Evolutionary conservation across 2,797 vertebrate genomes (phyloP).

Genomic region (Melanotaenia parkinsoni): DNA sequence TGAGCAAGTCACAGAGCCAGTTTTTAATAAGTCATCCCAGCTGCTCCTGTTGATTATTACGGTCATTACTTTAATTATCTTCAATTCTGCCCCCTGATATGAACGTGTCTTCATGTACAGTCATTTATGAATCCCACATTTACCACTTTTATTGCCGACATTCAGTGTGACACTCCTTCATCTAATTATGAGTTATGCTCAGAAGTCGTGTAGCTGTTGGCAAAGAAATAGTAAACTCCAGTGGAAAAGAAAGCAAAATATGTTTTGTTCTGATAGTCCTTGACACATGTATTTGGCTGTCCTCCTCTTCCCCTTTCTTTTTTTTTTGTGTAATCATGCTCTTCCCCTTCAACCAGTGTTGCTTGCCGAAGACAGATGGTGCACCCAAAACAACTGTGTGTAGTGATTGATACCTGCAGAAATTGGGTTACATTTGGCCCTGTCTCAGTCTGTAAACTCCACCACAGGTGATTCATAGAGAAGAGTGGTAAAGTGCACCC

Average conservation of each 20-base stretch:
- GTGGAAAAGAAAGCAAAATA: constrained; percentile 54
- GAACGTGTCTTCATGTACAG: constrained; percentile 64
- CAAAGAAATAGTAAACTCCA: constrained; percentile 53
- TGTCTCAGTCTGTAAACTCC: constrained; percentile 77
- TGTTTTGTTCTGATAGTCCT: constrained; percentile 63
- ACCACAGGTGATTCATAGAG: constrained; percentile 79
- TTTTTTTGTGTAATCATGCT: constrained; percentile 39
- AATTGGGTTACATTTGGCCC: constrained; percentile 85
- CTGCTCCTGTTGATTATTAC: constrained; percentile 82
- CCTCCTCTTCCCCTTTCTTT: constrained; percentile 30
- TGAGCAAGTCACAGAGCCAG: constrained; percentile 74
- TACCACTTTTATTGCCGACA: constrained; percentile 67
- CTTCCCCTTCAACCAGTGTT: constrained; percentile 64
- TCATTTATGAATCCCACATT: constrained; percentile 76
- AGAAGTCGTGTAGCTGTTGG: constrained; percentile 43
- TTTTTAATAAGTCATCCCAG: constrained; percentile 83
- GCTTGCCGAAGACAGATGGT: constrained; percentile 80
- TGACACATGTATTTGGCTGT: constrained; percentile 56
- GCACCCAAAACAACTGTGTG: constrained; percentile 64
- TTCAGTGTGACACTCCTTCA: constrained; percentile 74
- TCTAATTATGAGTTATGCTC: constrained; percentile 79
- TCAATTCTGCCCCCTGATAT: constrained; percentile 73
- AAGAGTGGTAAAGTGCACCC: constrained; percentile 72
- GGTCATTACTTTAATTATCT: constrained; percentile 83
- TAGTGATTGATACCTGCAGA: constrained; percentile 84